Evolutionary conservation across 2,113 vertebrate genomes (phyloP), one percentile per base, ranked within the genome.

Genomic region (Scatophagus argus): DNA sequence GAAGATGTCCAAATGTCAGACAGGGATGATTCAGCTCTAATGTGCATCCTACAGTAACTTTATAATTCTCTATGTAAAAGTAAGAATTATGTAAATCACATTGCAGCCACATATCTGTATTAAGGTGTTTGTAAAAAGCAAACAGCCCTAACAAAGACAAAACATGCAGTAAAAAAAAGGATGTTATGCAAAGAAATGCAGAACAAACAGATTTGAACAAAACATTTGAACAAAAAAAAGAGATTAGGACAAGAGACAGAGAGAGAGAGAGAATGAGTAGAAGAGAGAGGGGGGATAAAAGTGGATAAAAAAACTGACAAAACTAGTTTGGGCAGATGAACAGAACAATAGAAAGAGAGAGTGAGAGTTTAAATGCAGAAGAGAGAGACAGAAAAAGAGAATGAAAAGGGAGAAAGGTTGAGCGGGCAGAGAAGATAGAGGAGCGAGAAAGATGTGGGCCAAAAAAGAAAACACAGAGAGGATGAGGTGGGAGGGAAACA

Each of bases 351-450:
- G 2, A 32, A 32, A 41, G 34, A 71, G 16, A 12, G 12, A 66
- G 29, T 6, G 31, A 49, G n/a, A 8, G 32, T 10, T 7, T 39
- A 11, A 25, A 2, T 23, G 25, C 54, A 21, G 38, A 39, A 3
- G 9, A 13, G 21, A 52, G 12, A 12, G 31, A 32, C 13, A 49
- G 51, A 70, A 31, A 62, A 47, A 14, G 21, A 55, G 38, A 32
- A 36, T 14, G 54, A 27, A 25, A 23, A 65, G 27, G 12, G 39
- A 58, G 52, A 76, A 68, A 63, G 69, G 79, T 82, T 73, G 72
- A 72, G 44, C 72, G 58, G 52, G 38, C 14, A 70, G 51, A 41
- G 23, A 31, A 60, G 55, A 59, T 46, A 47, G 63, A 51, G 60
- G 41, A 47, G 21, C 0, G 13, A 29, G 36, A 41, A 71, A 41